These are phyloP conservation scores for Lagopus leucura DNA, from an alignment of 2,113 vertebrate species.

Conservation along the genomic window DNA sequence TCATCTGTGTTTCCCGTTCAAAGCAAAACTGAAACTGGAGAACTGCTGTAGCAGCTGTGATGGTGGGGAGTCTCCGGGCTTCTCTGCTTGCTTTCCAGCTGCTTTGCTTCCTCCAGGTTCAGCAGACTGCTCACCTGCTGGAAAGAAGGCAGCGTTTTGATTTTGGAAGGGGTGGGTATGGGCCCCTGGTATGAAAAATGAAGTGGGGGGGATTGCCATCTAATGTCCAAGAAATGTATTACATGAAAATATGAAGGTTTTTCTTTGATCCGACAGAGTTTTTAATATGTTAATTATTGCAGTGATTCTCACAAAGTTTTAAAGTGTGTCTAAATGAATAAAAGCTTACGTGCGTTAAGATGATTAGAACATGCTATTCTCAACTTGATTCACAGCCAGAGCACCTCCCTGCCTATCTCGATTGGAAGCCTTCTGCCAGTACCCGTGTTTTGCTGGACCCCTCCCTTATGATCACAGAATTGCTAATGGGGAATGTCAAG, in stretches of 20 bases:
- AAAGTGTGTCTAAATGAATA: conserved; percentile 43
- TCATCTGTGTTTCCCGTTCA: neutral
- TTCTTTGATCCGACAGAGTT: conserved; percentile 34
- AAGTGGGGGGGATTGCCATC: conserved; percentile 74
- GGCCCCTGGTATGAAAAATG: conserved; percentile 39
- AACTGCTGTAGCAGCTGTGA: neutral
- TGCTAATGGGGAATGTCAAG: neutral
- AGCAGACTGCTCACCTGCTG: neutral
- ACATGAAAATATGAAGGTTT: conserved; percentile 68
- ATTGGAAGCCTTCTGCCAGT: neutral
- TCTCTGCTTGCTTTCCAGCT: neutral
- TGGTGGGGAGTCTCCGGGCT: rapidly evolving
- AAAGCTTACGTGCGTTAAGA: neutral
- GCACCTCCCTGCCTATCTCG: neutral
- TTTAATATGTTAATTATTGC: conserved; percentile 32
- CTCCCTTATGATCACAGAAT: neutral
- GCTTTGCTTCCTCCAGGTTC: neutral
- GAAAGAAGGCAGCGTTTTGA: neutral
- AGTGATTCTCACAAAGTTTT: conserved; percentile 17
- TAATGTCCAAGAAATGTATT: conserved; percentile 72
- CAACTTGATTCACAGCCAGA: neutral
- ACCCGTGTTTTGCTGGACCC: neutral
- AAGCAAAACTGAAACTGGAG: neutral
- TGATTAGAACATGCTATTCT: conserved; percentile 22
- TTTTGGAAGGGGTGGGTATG: conserved; percentile 18